Conservation (phyloP, 2,888 invertebrate genomes). For the Leptinotarsa rubiginosa region DNA sequence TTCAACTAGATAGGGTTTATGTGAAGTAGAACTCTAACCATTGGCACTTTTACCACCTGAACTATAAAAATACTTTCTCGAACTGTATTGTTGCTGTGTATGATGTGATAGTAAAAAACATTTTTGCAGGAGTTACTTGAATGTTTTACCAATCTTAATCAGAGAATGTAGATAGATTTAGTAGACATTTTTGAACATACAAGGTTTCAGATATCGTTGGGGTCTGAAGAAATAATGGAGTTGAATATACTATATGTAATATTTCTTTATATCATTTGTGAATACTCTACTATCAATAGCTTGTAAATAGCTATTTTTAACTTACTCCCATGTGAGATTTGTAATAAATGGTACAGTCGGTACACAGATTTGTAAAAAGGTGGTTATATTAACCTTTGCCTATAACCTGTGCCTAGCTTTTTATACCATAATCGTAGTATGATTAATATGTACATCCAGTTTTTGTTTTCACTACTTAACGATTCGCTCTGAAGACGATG, state of each 20-base stretch:
- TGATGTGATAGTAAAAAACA: no score
- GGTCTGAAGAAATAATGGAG: background rate
- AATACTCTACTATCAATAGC: conserved; percentile 39
- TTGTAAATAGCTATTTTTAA: conserved; percentile 39
- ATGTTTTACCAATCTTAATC: no score
- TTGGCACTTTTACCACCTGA: no score
- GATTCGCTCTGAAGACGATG: conserved; percentile 1
- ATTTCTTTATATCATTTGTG: background rate
- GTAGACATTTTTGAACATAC: background rate
- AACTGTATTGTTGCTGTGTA: no score
- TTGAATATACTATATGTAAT: background rate
- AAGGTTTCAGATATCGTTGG: background rate
- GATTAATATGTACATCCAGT: conserved; percentile 32
- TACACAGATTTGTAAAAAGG: conserved; percentile 48
- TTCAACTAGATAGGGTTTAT: no score
- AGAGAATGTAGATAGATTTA: no score
- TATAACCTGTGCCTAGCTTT: conserved; percentile 62
- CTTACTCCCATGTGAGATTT: conserved; percentile 33
- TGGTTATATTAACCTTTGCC: conserved; percentile 50
- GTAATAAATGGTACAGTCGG: conserved; percentile 43
- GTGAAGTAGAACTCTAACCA: no score
- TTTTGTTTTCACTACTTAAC: background rate
- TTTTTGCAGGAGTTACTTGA: no score
- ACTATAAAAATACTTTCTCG: no score
- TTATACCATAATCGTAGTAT: conserved; percentile 56